A percentile compares a stretch with the other conserved stretches of the same genome.
Conservation (phyloP, 2,113 vertebrate species). For the Myotis yumanensis region DNA sequence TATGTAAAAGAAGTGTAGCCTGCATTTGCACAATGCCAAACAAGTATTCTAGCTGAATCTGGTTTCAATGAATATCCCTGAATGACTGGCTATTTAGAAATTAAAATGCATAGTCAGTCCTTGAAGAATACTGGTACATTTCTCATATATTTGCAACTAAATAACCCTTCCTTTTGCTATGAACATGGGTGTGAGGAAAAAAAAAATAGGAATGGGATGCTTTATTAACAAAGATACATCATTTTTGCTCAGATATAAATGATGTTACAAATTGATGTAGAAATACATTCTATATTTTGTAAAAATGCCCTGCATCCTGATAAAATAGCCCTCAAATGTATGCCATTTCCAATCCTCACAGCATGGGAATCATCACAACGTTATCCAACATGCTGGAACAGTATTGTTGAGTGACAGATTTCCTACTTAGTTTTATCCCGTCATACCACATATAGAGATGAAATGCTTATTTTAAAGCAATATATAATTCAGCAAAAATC, state of each 20-base stretch:
- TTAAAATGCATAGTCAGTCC: neutral
- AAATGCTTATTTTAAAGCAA: slow-evolving; percentile 24
- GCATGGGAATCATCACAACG: neutral
- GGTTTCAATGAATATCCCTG: neutral
- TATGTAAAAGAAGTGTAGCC: neutral
- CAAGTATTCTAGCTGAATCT: neutral
- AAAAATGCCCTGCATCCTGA: neutral
- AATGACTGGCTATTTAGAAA: slow-evolving; percentile 25
- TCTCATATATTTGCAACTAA: neutral
- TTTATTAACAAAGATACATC: slow-evolving; percentile 24
- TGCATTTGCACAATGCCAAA: neutral
- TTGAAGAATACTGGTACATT: neutral
- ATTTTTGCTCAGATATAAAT: neutral
- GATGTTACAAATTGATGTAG: neutral
- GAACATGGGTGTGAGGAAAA: neutral
- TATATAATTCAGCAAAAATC: neutral
- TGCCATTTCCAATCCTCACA: neutral
- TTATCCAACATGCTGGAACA: neutral
- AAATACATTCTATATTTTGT: neutral
- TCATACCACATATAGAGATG: neutral
- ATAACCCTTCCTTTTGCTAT: neutral
- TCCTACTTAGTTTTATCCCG: neutral
- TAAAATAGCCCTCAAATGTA: neutral
- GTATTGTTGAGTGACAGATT: neutral
- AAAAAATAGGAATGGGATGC: neutral